Percentiles rank a stretch among this genome's conserved stretches.
Evolutionary conservation across 2,888 invertebrate species (phyloP).

Genomic region (Agrochola lota): DNA sequence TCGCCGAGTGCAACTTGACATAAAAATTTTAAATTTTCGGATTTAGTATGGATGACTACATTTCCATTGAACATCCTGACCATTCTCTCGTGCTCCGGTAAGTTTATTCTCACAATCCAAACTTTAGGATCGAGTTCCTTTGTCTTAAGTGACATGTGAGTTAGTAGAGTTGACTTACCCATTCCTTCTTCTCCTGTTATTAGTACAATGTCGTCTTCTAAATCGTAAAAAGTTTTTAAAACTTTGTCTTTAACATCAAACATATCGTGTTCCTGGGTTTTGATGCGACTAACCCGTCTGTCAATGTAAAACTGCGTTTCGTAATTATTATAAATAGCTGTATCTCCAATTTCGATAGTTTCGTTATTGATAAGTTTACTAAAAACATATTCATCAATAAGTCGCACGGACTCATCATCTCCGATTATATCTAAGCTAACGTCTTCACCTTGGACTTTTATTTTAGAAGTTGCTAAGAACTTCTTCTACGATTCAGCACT

Average conservation of each 20-base stretch:
- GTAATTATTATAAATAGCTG: not conserved
- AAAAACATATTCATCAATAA: conserved; percentile 31
- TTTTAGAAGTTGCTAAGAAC: conserved; percentile 19
- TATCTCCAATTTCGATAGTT: conserved; percentile 12
- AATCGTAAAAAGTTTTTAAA: conserved; percentile 38
- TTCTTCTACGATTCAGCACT: conserved; percentile 33
- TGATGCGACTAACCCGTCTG: conserved; percentile 12
- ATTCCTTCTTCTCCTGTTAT: conserved; percentile 55
- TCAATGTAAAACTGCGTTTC: conserved; percentile 21
- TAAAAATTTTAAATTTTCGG: conserved; percentile 23
- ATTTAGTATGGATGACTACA: not conserved
- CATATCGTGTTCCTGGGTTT: not conserved
- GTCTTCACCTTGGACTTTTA: conserved; percentile 48
- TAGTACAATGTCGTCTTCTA: conserved; percentile 31
- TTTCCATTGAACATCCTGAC: too few species aligned
- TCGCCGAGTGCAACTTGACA: not conserved
- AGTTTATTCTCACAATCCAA: conserved; percentile 48
- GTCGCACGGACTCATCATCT: conserved; percentile 6
- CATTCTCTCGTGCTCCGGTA: too few species aligned
- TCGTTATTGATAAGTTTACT: conserved; percentile 39
- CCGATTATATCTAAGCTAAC: conserved; percentile 36
- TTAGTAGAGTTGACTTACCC: conserved; percentile 64
- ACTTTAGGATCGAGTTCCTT: conserved; percentile 36
- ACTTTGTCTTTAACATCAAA: not conserved
- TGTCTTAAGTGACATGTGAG: conserved; percentile 53